Evolutionary conservation across 2,113 vertebrate species (phyloP).

Genomic region (Antechinus stuartii): DNA sequence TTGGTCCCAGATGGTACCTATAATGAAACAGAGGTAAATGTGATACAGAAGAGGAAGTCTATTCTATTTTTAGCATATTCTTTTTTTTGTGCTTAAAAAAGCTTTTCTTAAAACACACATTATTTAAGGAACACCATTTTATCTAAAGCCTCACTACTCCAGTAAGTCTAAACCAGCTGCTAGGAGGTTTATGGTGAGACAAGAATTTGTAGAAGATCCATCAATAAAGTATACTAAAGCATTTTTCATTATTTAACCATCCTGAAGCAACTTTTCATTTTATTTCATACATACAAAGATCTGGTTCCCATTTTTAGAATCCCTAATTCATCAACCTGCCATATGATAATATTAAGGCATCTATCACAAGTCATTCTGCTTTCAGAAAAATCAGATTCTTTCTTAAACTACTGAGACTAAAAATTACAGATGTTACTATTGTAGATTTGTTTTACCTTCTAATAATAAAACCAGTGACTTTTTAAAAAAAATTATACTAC

Average conservation of each 20-base stretch:
- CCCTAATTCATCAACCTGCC: not conserved
- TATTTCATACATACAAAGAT: not conserved
- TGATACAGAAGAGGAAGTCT: not conserved
- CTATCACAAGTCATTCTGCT: not conserved
- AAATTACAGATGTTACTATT: not conserved
- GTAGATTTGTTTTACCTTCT: not conserved
- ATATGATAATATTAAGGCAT: not conserved
- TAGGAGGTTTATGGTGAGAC: not conserved
- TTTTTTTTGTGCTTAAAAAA: not conserved
- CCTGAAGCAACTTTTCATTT: not conserved
- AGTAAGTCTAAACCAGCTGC: not conserved
- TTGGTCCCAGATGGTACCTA: conserved; percentile 92
- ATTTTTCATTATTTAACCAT: not conserved
- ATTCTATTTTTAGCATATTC: not conserved
- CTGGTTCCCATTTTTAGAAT: not conserved
- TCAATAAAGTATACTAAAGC: not conserved
- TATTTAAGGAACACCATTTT: conserved; percentile 22
- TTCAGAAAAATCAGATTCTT: not conserved
- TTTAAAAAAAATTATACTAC: not conserved
- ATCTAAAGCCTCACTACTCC: not conserved
- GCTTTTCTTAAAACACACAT: conserved; percentile 55
- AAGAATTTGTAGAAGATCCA: not conserved
- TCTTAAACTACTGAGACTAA: not conserved
- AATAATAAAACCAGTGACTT: not conserved
- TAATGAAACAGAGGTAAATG: conserved; percentile 54